Base-by-base conservation (phyloP, 2,113 vertebrate genomes). In the Hiodon tergisus region DNA sequence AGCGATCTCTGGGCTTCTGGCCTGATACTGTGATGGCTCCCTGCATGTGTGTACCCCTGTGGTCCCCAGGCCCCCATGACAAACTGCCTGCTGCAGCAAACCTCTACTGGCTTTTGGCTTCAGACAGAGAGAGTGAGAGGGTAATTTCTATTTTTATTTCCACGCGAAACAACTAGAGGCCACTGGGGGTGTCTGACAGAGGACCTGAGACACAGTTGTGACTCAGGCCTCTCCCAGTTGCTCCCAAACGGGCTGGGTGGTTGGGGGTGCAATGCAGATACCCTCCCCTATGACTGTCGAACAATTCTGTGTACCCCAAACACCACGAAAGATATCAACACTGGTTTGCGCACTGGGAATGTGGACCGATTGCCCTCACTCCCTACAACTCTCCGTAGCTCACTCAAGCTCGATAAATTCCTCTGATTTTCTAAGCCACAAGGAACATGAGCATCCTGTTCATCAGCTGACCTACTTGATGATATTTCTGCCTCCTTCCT, bases 71-170 rank as follows among this genome's bases (percentile, higher is more conserved):
- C 62, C 70, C 54, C 16, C 14, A 11, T 17, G 4, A 69, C 51
- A 55, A n/a, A 52, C 60, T 71, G 69, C 61, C 58, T 48, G 13
- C 69, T 10, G 31, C 68, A 71, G 17, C 13, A n/a, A 8, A 10
- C 59, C 61, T 68, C 58, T 47, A 54, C 10, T 6, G 58, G 57
- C 66, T 59, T 47, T 55, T 48, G 31, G 31, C 31, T 5, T 5
- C 11, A 50, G 54, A 50, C 65, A 46, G 31, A 51, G 50, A 46
- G 67, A 74, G 58, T 60, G 46, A 51, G 14, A 51, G 61, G 46
- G 61, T 10, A 10, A 47, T 55, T 67, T 66, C 31, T 58, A 67
- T 74, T 67, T 74, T 67, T 61, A 69, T 69, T 70, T 11, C 5
- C 11, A 61, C 50, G 47, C 2, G 52, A 52, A 70, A 59, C 13